These are phyloP conservation scores for Bombyx mandarina DNA, from an alignment of 1,140 invertebrate genomes.

Conservation along the genomic window DNA sequence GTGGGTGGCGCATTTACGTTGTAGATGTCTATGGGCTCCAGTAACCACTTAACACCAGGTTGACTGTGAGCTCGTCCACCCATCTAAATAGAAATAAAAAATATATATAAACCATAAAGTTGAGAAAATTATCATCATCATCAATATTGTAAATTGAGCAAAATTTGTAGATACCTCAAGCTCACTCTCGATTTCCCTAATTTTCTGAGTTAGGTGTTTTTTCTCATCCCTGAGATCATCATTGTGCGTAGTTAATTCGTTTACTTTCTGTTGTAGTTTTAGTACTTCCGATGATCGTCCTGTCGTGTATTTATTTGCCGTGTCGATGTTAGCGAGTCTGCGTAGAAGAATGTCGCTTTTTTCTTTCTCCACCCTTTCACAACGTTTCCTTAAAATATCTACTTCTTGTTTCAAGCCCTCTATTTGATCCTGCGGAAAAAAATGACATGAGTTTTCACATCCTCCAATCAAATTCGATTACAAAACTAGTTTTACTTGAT, in stretches of 20 bases:
- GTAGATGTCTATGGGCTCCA: too few relatives aligned
- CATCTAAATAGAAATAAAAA: too few relatives aligned
- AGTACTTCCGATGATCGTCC: constrained; percentile 76
- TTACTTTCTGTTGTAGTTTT: constrained; percentile 85
- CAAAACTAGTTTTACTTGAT: too few relatives aligned
- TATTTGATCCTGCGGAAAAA: constrained; percentile 73
- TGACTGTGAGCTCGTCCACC: too few relatives aligned
- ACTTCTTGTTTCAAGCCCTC: constrained; percentile 79
- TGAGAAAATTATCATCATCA: too few relatives aligned
- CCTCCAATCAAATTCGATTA: too few relatives aligned
- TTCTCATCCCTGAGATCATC: constrained; percentile 88
- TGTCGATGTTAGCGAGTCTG: constrained; percentile 82
- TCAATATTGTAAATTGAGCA: too few relatives aligned
- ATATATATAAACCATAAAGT: too few relatives aligned
- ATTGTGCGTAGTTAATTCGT: constrained; percentile 82
- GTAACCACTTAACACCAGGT: too few relatives aligned
- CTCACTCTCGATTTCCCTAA: constrained; percentile 82
- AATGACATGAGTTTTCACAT: background rate
- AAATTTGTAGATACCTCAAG: constrained; percentile 54
- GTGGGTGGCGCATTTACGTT: too few relatives aligned
- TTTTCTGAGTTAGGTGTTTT: constrained; percentile 78
- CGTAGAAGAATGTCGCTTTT: constrained; percentile 88
- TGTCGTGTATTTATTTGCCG: constrained; percentile 78
- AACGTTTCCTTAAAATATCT: constrained; percentile 78
- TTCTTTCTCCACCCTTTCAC: constrained; percentile 86